These are phyloP conservation scores for Vireo altiloquus DNA, from an alignment of 2,113 vertebrate species.

Conservation along the genomic window DNA sequence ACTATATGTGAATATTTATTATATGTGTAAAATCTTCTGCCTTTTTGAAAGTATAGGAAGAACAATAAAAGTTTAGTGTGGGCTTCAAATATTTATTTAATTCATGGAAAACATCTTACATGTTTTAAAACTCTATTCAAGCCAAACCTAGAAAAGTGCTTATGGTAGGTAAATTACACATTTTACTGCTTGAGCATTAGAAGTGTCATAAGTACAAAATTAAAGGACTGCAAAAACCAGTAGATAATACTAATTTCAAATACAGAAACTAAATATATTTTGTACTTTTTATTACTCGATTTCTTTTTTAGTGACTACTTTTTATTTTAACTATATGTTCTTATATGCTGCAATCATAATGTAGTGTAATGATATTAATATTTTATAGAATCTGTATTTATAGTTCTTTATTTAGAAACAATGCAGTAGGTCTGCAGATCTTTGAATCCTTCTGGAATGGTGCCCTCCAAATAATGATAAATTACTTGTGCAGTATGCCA, in stretches of 20 bases:
- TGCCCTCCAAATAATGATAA: slow-evolving; percentile 99
- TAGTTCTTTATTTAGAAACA: slow-evolving; percentile 96
- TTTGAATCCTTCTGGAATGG: slow-evolving; percentile 99
- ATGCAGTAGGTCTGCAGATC: slow-evolving; percentile 97
- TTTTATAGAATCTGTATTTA: slow-evolving; percentile 96
- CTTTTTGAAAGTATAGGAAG: neutral
- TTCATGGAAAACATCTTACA: slow-evolving; percentile 56
- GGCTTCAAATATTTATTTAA: slow-evolving; percentile 70
- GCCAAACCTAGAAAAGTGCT: slow-evolving; percentile 60
- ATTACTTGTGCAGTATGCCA: slow-evolving; percentile 99
- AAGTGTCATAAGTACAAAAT: slow-evolving; percentile 71
- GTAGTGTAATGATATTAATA: slow-evolving; percentile 85
- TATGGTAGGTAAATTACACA: slow-evolving; percentile 72
- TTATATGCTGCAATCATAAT: slow-evolving; percentile 64
- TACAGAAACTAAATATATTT: slow-evolving; percentile 72
- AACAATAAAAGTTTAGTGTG: slow-evolving; percentile 55
- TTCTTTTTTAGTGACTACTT: slow-evolving; percentile 77
- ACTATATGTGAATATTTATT: neutral
- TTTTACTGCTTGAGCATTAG: slow-evolving; percentile 69
- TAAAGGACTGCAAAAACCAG: slow-evolving; percentile 68
- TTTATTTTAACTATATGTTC: slow-evolving; percentile 79
- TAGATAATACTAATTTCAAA: slow-evolving; percentile 78
- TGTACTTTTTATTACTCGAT: slow-evolving; percentile 72
- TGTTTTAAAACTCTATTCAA: slow-evolving; percentile 70
- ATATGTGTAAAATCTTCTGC: neutral